These are phyloP conservation scores for Diabrotica balteata DNA, from an alignment of 2,888 invertebrate species.

Conservation along the genomic window DNA sequence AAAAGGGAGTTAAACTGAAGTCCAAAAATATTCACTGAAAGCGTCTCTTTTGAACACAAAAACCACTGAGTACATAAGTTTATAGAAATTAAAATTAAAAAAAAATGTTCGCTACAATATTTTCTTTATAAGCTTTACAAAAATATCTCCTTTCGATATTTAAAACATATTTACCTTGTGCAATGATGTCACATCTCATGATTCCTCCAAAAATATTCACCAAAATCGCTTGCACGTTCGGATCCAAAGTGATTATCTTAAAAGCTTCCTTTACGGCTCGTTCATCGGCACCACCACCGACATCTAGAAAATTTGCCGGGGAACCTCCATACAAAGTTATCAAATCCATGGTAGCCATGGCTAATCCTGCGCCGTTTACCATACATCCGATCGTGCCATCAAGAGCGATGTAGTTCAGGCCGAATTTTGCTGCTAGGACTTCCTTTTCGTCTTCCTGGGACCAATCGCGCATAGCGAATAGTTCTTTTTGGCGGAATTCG, in stretches of 20 bases:
- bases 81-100: too few species aligned
- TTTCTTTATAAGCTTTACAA: too few species aligned
- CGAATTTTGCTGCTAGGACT: slow-evolving; percentile 86
- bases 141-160: too few species aligned
- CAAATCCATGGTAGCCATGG: slow-evolving; percentile 99
- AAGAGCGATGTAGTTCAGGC: slow-evolving; percentile 93
- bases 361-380: slow-evolving; percentile 95
- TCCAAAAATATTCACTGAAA: too few species aligned
- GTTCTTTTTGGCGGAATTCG: slow-evolving; percentile 86
- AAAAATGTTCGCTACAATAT: too few species aligned
- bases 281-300: slow-evolving; percentile 94
- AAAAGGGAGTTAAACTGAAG: too few species aligned
- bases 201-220: slow-evolving; percentile 97
- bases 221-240: slow-evolving; percentile 88
- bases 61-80: too few species aligned
- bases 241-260: slow-evolving; percentile 93
- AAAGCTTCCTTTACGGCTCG: slow-evolving; percentile 93
- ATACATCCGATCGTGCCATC: slow-evolving; percentile 95
- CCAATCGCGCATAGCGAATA: slow-evolving; percentile 85
- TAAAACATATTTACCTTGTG: slow-evolving; percentile 70
- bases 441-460: slow-evolving; percentile 93
- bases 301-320: slow-evolving; percentile 96
- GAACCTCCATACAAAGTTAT: slow-evolving; percentile 94
- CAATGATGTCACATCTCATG: slow-evolving; percentile 97
- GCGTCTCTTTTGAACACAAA: too few species aligned